Evolutionary conservation across 1,140 invertebrate species (phyloP), one percentile per base, ranked within the genome.

Genomic region (Temnothorax longispinosus): DNA sequence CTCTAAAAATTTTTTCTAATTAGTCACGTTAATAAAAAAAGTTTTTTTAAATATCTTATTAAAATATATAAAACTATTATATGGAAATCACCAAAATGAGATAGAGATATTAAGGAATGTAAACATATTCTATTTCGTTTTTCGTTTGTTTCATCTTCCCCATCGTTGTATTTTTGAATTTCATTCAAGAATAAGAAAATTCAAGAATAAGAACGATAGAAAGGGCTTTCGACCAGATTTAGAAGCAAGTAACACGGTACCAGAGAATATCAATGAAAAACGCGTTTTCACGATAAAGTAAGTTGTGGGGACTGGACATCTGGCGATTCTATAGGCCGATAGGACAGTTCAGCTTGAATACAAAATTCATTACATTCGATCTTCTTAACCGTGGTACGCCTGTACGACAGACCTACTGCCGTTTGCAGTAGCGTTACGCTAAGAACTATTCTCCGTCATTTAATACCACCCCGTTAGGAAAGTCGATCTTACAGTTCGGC

Each of bases 321-420:
- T 94, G 94, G 90, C 91, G 89, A 87, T 80, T 91, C 89, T 93
- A 92, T 94, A 93, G 92, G 85, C 75, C 82, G 77, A 76, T 87
- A 85, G 90, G 78, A 92, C 89, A 92, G 86, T 93, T 94, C 76
- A 88, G 87, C 32, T 92, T 90, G 85, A 92, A 95, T 95, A 92
- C 86, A 95, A 95, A 95, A 95, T 95, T 95, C 93, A 95, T 93
- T 47, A 82, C 47, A 86, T 95, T 95, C 94, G 95, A 95, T 95
- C 90, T 93, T 78, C 81, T 75, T 91, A 93, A 87, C 86, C 82
- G 85, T 89, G 85, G 85, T 67, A 67, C 65, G 74, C 71, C 67
- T 76, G 41, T 69, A 82, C 84, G 76, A 86, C 60, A 78, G 64
- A 90, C 81, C 88, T 91, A 90, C 84, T 77, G 77, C 72, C 69